Base-by-base conservation (phyloP, 2,888 invertebrate species). In the Synergus umbraculus region DNA sequence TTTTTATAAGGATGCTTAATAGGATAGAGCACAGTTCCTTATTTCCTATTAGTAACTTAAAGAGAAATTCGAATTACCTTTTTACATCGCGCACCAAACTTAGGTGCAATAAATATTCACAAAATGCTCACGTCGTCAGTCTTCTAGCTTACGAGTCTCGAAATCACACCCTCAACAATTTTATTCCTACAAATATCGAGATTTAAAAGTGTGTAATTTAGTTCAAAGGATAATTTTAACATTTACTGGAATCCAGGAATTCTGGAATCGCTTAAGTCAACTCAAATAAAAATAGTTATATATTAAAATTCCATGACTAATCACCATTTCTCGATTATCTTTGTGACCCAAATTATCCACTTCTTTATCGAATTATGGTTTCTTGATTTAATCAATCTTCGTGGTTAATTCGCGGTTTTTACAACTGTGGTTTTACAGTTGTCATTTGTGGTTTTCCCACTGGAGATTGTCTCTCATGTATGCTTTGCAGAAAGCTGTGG, bases 91-190 rank as follows among this genome's bases (percentile, higher is more conserved):
- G 54, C 73, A 29, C 49, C 49, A 49, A 73, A 73, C 4, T 10
- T 13, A 9, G n/a, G 49, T 37, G 73, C 73, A 73, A 73, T 73
- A 73, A 73, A 73, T 73, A 73, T 73, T 73, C 73, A 73, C 73
- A 73, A 73, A 73, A 73, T 73, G 73, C 73, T 73, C 73, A 54
- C 54, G 49, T 73, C 73, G 54, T 73, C 73, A 73, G 73, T 73
- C 73, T 73, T 73, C 73, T 73, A 54, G 73, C 46, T 37, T 49
- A 15, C 37, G 37, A 73, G 49, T 49, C 73, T 54, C 73, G 73
- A 54, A 73, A 73, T 13, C 73, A 73, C 73, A 49, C 18, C 10
- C 44, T 44, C 9, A 58, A 58, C 18, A 58, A n/a, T 58, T 58
- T 58, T 9, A 46, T 46, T 46, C 7, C 46, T 12, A 18, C 3